phyloP scores from a whole-genome alignment of 2,113 vertebrate genomes.

The Prionailurus bengalensis region DNA sequence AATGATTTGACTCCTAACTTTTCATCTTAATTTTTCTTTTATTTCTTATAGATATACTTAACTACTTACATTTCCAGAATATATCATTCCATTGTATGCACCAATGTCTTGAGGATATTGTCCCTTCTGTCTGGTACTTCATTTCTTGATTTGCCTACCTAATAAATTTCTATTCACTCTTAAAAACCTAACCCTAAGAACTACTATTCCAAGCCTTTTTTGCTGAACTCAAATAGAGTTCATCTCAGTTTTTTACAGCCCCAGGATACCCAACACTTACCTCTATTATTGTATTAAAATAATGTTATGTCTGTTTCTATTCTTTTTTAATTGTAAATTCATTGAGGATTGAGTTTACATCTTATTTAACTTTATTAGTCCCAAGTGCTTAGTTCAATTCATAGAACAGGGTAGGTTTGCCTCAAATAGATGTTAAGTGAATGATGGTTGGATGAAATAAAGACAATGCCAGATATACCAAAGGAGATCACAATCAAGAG shows the following conservation, averaged over 20 bases:
- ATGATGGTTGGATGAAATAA: background rate
- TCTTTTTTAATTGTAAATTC: background rate
- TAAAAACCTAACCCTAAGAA: background rate
- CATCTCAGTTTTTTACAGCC: background rate
- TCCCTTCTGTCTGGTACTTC: background rate
- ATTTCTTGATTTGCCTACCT: background rate
- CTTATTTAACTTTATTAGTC: background rate
- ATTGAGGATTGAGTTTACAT: background rate
- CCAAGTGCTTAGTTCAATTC: background rate
- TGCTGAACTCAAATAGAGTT: background rate
- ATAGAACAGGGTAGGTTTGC: background rate
- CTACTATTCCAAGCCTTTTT: background rate
- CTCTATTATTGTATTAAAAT: background rate
- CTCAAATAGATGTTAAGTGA: background rate
- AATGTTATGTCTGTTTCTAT: background rate
- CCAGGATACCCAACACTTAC: background rate
- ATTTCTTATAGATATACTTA: background rate
- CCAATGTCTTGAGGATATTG: background rate
- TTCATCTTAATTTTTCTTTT: background rate
- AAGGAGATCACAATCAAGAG: background rate
- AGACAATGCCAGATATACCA: background rate
- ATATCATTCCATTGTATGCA: background rate
- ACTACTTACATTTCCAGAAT: background rate
- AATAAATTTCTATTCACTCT: background rate
- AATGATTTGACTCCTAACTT: background rate